Evolutionary conservation across 2,888 invertebrate genomes (phyloP), one percentile per base, ranked within the genome.

Genomic region (Cosmia trapezina): DNA sequence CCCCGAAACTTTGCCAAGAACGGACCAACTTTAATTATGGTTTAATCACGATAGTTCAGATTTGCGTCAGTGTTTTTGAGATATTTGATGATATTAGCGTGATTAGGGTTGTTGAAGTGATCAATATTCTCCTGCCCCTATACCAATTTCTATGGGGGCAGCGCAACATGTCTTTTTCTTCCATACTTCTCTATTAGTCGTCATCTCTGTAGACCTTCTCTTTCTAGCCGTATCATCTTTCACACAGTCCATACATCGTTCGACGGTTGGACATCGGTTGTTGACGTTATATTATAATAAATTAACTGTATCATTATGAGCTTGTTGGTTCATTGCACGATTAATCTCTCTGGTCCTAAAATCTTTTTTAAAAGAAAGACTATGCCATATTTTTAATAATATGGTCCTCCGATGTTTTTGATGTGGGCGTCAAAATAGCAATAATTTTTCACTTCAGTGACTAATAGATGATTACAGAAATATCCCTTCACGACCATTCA

Each of bases 21-120:
- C 85, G 86, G 83, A 83, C 89, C 73, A 92, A 93, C 89, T 92
- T 91, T 93, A 91, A 92, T 92, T 91, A 91, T 87, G 84, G 85
- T 79, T 88, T 89, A 89, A 92, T 92, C 88, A 86, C 86, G 80
- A 86, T 86, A 88, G 86, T 87, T 88, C 49, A 76, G 81, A 82
- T 83, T 83, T 83, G 78, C 80, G 65, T 83, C 80, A 70, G 83
- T 83, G 88, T 88, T 89, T 90, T 89, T 86, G 81, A 79, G 76
- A 82, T 86, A 85, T 84, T 81, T 73, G 60, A 68, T 59, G 77
- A 76, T 80, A 64, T 56, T 67, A 49, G 12, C 41, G 22, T 28
- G 56, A 65, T 79, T 51, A 70, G 22, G 59, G 62, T 70, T 62
- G 28, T 53, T 54, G 12, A 47, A 12, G 54, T 51, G 47, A 54